phyloP scores from a whole-genome alignment of 23 tunicate species.

The Phallusia fumigata region DNA sequence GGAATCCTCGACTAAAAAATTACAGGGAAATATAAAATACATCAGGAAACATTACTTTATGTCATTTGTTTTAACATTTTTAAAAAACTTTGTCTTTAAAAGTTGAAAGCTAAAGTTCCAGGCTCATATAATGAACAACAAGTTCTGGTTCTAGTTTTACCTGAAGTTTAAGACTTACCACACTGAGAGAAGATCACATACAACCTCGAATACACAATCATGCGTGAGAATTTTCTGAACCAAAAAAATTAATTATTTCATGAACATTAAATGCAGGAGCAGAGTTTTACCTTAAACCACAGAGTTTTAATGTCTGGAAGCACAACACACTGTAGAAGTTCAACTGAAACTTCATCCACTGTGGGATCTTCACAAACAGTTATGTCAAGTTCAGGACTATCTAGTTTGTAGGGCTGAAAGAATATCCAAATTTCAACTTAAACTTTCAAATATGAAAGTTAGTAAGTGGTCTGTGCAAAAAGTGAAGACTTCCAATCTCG shows the following conservation, averaged over 20 bases:
- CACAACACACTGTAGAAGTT: not conserved
- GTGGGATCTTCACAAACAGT: not conserved
- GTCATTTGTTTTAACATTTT: no score
- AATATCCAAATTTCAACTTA: not conserved
- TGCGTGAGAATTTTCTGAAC: not conserved
- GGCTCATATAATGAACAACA: no score
- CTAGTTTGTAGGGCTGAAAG: no score
- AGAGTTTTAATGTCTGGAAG: not conserved
- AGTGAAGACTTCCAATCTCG: not conserved
- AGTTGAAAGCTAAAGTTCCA: no score
- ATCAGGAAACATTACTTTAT: not conserved
- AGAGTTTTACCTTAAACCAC: not conserved
- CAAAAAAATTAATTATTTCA: not conserved
- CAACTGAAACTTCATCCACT: slow-evolving; percentile 5
- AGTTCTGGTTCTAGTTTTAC: not conserved
- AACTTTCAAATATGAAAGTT: not conserved
- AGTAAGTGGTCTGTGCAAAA: not conserved
- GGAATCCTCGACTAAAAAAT: not conserved
- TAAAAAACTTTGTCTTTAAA: no score
- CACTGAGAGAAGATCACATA: not conserved
- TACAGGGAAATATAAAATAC: not conserved
- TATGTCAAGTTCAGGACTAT: not conserved
- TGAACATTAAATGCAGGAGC: not conserved
- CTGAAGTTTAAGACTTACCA: not conserved
- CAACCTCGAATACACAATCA: not conserved